These are phyloP conservation scores for Acrocephalus scirpaceus DNA, from an alignment of 2,797 vertebrate species.

Conservation along the genomic window DNA sequence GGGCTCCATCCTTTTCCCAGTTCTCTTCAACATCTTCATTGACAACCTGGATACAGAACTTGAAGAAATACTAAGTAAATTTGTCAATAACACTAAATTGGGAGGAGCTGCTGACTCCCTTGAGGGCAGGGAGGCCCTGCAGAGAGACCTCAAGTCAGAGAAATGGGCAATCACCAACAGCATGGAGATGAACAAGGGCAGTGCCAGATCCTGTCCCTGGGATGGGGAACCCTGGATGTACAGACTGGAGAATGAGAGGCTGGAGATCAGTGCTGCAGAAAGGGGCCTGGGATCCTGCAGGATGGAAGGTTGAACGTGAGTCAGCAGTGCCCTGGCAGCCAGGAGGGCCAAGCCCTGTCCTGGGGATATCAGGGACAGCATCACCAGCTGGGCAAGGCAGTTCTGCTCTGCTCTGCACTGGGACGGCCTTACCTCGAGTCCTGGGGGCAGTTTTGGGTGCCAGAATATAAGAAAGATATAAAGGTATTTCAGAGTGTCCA, in stretches of 20 bases:
- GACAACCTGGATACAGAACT: not conserved
- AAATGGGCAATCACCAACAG: not conserved
- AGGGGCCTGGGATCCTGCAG: not conserved
- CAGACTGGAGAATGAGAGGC: not conserved
- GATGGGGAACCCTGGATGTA: not conserved
- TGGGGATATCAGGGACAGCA: not conserved
- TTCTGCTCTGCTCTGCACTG: not conserved
- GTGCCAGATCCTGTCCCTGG: not conserved
- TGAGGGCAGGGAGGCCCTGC: not conserved
- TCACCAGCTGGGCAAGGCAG: accelerated
- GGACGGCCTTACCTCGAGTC: accelerated
- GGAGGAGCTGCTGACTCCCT: not conserved
- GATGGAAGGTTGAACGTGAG: accelerated
- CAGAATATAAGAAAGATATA: not conserved
- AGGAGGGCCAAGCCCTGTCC: accelerated
- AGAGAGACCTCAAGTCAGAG: not conserved
- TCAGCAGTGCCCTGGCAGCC: not conserved
- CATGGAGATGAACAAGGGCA: too few species aligned
- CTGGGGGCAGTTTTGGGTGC: not conserved
- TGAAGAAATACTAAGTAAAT: not conserved
- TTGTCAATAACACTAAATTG: accelerated
- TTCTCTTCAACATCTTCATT: not conserved
- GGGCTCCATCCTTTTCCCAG: not conserved
- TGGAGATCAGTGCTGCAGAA: not conserved
- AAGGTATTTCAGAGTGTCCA: not conserved